Conservation (phyloP, 2,888 invertebrate genomes). For the Caenorhabditis sp. region DNA sequence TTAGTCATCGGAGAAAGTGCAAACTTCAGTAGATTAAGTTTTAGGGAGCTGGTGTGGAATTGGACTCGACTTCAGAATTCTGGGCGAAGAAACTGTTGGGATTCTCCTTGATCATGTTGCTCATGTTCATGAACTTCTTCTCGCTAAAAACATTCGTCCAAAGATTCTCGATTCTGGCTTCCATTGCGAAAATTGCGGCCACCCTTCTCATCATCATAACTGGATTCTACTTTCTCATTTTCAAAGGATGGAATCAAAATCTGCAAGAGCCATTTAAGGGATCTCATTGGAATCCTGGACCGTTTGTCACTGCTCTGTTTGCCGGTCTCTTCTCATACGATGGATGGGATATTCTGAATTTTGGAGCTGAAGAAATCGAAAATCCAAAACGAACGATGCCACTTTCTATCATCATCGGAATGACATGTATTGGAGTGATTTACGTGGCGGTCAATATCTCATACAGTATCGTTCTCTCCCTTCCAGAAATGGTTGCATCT, state of each 20-base stretch:
- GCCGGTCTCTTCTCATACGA: slow-evolving; percentile 79
- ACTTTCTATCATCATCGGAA: slow-evolving; percentile 80
- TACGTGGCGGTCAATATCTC: slow-evolving; percentile 79
- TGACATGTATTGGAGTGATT: slow-evolving; percentile 77
- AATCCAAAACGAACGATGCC: slow-evolving; percentile 81
- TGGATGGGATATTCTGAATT: slow-evolving; percentile 83
- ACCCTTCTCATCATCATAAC: slow-evolving; percentile 77
- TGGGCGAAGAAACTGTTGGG: slow-evolving; percentile 77
- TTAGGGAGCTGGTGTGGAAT: slow-evolving; percentile 71
- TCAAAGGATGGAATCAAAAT: slow-evolving; percentile 68
- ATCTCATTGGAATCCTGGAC: slow-evolving; percentile 63
- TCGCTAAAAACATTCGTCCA: slow-evolving; percentile 80
- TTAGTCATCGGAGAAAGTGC: slow-evolving; percentile 40
- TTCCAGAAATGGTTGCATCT: slow-evolving; percentile 70
- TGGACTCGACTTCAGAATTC: slow-evolving; percentile 65
- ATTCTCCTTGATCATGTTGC: slow-evolving; percentile 76
- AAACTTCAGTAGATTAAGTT: slow-evolving; percentile 2
- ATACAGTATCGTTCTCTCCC: slow-evolving; percentile 78
- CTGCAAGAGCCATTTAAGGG: slow-evolving; percentile 67
- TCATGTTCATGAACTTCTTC: slow-evolving; percentile 82
- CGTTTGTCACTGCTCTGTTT: slow-evolving; percentile 78
- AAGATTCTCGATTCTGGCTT: slow-evolving; percentile 80
- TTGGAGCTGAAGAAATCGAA: slow-evolving; percentile 81
- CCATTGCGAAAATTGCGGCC: slow-evolving; percentile 78
- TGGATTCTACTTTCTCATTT: slow-evolving; percentile 77